Conservation (phyloP, 2,888 invertebrate species). For the Pterostichus niger region DNA sequence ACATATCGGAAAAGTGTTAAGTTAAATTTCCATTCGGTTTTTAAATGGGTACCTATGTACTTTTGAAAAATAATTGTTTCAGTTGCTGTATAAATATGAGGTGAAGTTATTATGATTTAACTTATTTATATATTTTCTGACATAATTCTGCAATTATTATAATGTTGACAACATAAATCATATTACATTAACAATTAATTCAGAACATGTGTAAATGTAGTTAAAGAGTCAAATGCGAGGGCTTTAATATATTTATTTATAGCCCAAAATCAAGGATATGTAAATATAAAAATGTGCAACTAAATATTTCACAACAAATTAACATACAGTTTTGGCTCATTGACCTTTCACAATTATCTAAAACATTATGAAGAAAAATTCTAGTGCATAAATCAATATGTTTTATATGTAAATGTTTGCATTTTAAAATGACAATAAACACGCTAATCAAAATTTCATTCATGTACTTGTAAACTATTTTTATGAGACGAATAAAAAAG, state of each 20-base stretch:
- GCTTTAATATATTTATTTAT: slow-evolving; percentile 30
- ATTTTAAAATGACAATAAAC: slow-evolving; percentile 8
- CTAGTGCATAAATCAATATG: slow-evolving; percentile 24
- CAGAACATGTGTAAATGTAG: slow-evolving; percentile 21
- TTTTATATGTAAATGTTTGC: slow-evolving; percentile 14
- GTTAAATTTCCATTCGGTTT: too few species aligned
- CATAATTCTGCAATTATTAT: too few species aligned
- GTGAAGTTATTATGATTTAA: too few species aligned
- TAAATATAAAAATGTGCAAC: slow-evolving; percentile 12
- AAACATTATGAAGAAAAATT: slow-evolving; percentile 8
- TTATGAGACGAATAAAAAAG: slow-evolving; percentile 8
- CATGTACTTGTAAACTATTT: background rate
- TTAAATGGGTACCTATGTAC: too few species aligned
- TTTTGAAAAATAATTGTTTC: too few species aligned
- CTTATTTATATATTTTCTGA: too few species aligned
- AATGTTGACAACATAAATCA: background rate
- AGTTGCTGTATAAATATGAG: too few species aligned
- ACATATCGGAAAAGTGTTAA: too few species aligned
- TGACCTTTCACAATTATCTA: slow-evolving; percentile 39
- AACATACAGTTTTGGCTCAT: slow-evolving; percentile 15
- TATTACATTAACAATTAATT: slow-evolving; percentile 6
- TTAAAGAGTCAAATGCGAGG: background rate
- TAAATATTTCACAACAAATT: slow-evolving; percentile 14
- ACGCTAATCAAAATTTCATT: slow-evolving; percentile 23
- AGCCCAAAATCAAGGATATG: slow-evolving; percentile 10